Evolutionary conservation across 2,113 vertebrate species (phyloP).

Genomic region (Nothoprocta pentlandii): DNA sequence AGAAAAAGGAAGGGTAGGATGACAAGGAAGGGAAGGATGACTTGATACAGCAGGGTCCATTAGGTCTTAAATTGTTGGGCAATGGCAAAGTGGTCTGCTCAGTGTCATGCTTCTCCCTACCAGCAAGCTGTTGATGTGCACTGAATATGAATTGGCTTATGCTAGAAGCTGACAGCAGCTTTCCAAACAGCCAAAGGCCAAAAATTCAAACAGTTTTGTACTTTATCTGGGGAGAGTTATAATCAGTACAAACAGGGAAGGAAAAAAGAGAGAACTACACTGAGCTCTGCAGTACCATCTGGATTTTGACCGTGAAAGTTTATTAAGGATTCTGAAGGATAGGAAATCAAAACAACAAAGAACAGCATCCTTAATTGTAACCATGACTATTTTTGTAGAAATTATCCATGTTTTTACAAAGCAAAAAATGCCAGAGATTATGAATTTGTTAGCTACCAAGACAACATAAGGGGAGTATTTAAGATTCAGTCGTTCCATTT

Average conservation of each 20-base stretch:
- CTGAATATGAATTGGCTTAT: neutral
- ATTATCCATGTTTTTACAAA: neutral
- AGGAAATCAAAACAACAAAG: constrained; percentile 17
- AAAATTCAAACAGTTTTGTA: constrained; percentile 46
- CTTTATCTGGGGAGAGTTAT: constrained; percentile 39
- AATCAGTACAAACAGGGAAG: constrained; percentile 25
- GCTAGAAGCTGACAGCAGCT: constrained; percentile 33
- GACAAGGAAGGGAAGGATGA: neutral
- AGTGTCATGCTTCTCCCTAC: neutral
- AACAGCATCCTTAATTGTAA: neutral
- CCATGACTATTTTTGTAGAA: neutral
- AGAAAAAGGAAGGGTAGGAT: neutral
- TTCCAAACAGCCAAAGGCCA: constrained; percentile 65
- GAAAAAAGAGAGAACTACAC: neutral
- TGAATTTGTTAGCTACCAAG: neutral
- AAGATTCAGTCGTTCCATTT: neutral
- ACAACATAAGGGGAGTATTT: neutral
- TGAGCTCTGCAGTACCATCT: constrained; percentile 48
- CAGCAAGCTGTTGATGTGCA: neutral
- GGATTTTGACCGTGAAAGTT: constrained; percentile 38
- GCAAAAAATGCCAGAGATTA: neutral
- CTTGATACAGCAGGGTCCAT: neutral
- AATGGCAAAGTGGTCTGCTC: neutral
- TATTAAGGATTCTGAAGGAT: constrained; percentile 31
- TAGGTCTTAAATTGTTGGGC: neutral